Percentiles rank a stretch among this genome's conserved stretches.
Conservation (phyloP, 2,113 vertebrate species). For the Ranitomeya imitator region DNA sequence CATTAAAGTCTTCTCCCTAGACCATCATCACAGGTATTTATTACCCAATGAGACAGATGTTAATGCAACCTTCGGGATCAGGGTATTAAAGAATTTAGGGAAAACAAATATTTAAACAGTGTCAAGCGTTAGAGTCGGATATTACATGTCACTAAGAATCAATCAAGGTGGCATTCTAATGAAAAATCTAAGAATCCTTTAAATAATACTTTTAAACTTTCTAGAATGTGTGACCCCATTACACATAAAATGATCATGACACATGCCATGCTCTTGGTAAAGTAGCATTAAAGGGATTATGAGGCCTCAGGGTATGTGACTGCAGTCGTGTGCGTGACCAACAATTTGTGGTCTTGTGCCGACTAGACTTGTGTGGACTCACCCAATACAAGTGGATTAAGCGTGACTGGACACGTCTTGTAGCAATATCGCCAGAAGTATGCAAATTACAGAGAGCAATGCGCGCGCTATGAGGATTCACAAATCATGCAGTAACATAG, state of each 20-base stretch:
- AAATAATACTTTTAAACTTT: background rate
- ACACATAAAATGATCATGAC: background rate
- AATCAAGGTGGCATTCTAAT: background rate
- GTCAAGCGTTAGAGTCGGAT: no score
- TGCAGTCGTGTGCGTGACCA: no score
- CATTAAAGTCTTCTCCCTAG: constrained; percentile 19
- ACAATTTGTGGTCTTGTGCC: no score
- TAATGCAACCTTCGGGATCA: background rate
- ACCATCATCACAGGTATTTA: constrained; percentile 26
- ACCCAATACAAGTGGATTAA: no score
- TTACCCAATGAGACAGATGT: background rate
- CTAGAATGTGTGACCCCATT: background rate
- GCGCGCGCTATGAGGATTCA: no score
- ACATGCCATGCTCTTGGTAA: background rate
- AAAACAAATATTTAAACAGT: background rate
- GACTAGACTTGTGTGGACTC: no score
- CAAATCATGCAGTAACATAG: no score
- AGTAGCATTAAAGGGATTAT: background rate
- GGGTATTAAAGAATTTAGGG: background rate
- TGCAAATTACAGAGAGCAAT: no score
- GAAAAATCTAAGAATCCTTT: background rate
- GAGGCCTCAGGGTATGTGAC: no score
- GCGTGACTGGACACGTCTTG: no score
- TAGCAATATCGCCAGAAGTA: no score
- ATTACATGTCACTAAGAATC: background rate